phyloP scores from a whole-genome alignment of 2,888 invertebrate genomes.

The Phymatocera aterrima region DNA sequence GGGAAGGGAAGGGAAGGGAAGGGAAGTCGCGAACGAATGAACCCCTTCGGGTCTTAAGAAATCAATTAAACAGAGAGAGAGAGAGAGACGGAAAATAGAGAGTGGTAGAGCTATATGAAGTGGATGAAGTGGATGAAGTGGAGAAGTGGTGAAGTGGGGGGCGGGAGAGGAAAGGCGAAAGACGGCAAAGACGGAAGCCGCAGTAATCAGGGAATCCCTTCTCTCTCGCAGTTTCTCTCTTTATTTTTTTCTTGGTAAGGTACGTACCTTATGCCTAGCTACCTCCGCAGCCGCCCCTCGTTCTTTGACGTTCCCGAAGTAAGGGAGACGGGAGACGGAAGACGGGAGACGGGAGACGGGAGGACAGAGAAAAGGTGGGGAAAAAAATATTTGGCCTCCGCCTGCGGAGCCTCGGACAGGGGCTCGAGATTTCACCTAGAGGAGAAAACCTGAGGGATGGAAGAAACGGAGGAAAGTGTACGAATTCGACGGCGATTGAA shows the following conservation, averaged over 20 bases:
- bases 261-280: slow-evolving; percentile 44
- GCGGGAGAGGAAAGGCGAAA: slow-evolving; percentile 54
- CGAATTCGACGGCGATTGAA: too few species aligned
- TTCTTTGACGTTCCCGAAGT: slow-evolving; percentile 48
- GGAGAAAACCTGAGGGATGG: too few species aligned
- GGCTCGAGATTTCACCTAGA: too few species aligned
- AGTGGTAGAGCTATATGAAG: slow-evolving; percentile 62
- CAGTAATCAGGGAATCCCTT: slow-evolving; percentile 69
- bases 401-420: too few species aligned
- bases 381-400: too few species aligned
- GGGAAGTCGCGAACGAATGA: slow-evolving; percentile 55
- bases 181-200: slow-evolving; percentile 70
- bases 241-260: slow-evolving; percentile 53
- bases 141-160: slow-evolving; percentile 59
- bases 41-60: slow-evolving; percentile 72
- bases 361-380: background rate
- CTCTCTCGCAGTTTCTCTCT: slow-evolving; percentile 50
- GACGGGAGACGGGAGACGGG: background rate
- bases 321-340: background rate
- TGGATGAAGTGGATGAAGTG: slow-evolving; percentile 63
- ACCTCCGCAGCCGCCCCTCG: slow-evolving; percentile 47
- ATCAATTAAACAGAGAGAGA: slow-evolving; percentile 63
- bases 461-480: too few species aligned
- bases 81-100: slow-evolving; percentile 44
- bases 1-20: too few species aligned